These are phyloP conservation scores for Phengaris alcon DNA, from an alignment of 2,888 invertebrate species.

Conservation along the genomic window DNA sequence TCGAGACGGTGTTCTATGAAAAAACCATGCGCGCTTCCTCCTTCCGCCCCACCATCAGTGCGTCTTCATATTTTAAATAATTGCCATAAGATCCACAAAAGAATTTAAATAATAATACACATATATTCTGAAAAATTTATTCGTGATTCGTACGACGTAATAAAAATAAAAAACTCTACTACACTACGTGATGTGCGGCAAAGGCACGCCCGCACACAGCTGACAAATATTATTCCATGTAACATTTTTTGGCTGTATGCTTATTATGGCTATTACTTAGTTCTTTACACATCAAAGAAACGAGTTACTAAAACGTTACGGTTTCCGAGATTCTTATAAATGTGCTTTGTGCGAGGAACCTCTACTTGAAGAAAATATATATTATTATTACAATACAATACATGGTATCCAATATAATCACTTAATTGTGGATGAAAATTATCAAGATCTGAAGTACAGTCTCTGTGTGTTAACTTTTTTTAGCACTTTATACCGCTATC, in stretches of 20 bases:
- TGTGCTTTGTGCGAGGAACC: neutral
- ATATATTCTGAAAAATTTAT: slow-evolving; percentile 66
- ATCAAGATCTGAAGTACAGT: slow-evolving; percentile 8
- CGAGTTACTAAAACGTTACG: neutral
- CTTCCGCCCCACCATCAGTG: no score
- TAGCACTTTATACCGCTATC: neutral
- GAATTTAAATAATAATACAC: slow-evolving; percentile 43
- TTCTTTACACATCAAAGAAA: neutral
- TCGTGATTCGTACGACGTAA: slow-evolving; percentile 62
- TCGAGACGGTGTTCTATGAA: no score
- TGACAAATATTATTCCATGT: slow-evolving; percentile 29
- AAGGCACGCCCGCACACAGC: slow-evolving; percentile 42
- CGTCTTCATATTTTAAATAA: no score
- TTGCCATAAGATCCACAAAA: no score
- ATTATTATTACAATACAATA: neutral
- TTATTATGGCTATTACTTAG: neutral
- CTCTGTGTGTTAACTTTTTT: neutral
- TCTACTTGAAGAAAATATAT: neutral
- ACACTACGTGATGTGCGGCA: slow-evolving; percentile 57
- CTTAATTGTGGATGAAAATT: neutral
- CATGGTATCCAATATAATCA: neutral
- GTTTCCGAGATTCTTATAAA: neutral
- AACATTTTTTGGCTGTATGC: neutral
- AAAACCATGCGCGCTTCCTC: no score
- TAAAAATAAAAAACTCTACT: slow-evolving; percentile 69